Percentiles rank a stretch among this genome's conserved stretches.
phyloP scores from a whole-genome alignment of 2,888 invertebrate genomes.

The Cantharis flavilabris region DNA sequence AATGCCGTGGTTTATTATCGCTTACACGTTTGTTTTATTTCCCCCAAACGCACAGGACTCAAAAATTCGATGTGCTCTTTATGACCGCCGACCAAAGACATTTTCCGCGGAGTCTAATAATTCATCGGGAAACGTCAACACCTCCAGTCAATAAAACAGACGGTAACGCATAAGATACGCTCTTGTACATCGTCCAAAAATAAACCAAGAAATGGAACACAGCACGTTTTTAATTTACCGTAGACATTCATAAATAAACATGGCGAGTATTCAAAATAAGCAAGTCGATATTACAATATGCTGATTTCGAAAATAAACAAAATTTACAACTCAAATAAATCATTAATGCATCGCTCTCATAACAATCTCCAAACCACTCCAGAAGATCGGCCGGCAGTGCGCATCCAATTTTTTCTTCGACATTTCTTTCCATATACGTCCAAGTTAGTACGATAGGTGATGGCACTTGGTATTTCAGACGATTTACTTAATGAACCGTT shows the following conservation, averaged over 20 bases:
- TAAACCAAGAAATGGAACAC: constrained; percentile 27
- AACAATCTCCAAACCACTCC: not conserved
- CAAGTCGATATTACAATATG: constrained; percentile 25
- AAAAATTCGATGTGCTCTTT: not conserved
- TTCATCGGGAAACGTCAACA: constrained; percentile 9
- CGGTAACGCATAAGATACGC: constrained; percentile 10
- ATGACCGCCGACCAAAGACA: not conserved
- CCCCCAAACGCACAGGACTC: not conserved
- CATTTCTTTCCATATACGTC: constrained; percentile 36
- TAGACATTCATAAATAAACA: constrained; percentile 27
- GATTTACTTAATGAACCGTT: constrained; percentile 50
- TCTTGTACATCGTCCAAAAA: constrained; percentile 16
- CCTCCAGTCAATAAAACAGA: constrained; percentile 17
- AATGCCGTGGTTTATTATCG: not conserved
- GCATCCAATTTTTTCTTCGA: not conserved
- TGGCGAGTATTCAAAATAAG: constrained; percentile 26
- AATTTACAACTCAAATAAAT: constrained; percentile 29
- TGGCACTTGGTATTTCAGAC: constrained; percentile 42
- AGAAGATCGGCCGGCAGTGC: not conserved
- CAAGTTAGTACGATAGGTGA: constrained; percentile 31
- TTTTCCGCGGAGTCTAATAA: not conserved
- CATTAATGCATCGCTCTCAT: constrained; percentile 30
- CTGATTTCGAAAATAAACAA: constrained; percentile 18
- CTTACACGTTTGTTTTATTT: not conserved
- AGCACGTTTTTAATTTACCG: constrained; percentile 25